Percentiles rank a stretch among this genome's conserved stretches.
phyloP scores from a whole-genome alignment of 2,113 vertebrate species.

The Callionymus lyra region DNA sequence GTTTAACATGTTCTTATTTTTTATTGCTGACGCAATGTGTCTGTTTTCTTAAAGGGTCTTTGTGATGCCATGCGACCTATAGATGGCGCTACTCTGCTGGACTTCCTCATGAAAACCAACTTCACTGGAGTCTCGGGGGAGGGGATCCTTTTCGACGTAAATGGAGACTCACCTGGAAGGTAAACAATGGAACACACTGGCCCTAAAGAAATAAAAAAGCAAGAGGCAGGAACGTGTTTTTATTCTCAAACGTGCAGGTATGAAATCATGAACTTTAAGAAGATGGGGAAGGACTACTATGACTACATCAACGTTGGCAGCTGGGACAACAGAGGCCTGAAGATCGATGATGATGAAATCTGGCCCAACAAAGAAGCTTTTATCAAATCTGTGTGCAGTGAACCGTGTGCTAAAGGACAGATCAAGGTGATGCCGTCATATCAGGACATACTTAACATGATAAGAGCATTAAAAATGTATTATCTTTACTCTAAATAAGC shows the following conservation, averaged over 20 bases:
- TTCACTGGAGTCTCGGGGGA: constrained; percentile 93
- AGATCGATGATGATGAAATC: constrained; percentile 91
- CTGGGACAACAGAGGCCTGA: constrained; percentile 93
- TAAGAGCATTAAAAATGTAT: too few relatives aligned
- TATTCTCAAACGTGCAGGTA: constrained; percentile 67
- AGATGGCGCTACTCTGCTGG: constrained; percentile 86
- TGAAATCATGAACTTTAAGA: constrained; percentile 99
- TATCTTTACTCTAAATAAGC: too few relatives aligned
- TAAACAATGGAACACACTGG: constrained; percentile 36
- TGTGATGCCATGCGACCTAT: constrained; percentile 93
- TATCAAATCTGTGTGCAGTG: constrained; percentile 94
- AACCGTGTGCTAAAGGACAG: constrained; percentile 94
- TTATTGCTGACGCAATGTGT: too few relatives aligned
- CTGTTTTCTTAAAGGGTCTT: constrained; percentile 64
- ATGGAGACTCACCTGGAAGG: constrained; percentile 96
- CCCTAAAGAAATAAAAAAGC: too few relatives aligned
- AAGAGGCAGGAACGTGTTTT: not conserved
- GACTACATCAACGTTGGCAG: constrained; percentile 96
- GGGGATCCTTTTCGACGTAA: constrained; percentile 89
- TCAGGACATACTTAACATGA: too few relatives aligned
- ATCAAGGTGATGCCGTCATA: constrained; percentile 89
- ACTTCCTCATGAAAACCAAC: constrained; percentile 95
- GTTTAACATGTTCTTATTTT: too few relatives aligned
- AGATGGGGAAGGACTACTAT: constrained; percentile 94
- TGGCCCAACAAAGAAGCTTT: constrained; percentile 83